These are phyloP conservation scores for Nemopilema nomurai DNA, from an alignment of 30 jellyfish, hydroid and myxozoan species.

Conservation along the genomic window DNA sequence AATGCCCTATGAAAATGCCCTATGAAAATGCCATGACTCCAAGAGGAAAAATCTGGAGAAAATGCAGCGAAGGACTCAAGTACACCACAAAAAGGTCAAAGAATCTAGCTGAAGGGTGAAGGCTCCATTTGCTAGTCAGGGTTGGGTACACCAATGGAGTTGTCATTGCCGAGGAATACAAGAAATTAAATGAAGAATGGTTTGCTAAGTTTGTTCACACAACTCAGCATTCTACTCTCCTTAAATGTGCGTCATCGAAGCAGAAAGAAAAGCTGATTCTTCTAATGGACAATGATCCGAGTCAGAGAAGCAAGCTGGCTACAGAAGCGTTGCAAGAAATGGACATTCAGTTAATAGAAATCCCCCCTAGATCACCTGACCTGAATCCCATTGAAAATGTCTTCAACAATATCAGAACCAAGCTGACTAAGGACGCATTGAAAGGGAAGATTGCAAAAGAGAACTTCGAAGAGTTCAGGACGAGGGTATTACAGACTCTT, in stretches of 20 bases:
- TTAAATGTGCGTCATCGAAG: constrained; percentile 10
- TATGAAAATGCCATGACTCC: constrained; percentile 3
- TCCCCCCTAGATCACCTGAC: constrained; percentile 34
- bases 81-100: constrained; percentile 9
- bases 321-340: constrained; percentile 10
- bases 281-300: constrained; percentile 30
- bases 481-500: constrained; percentile 6
- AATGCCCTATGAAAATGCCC: neutral
- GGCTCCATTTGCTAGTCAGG: neutral
- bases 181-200: constrained; percentile 3
- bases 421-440: constrained; percentile 4
- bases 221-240: constrained; percentile 1
- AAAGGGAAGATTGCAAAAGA: constrained; percentile 2
- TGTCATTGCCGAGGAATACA: neutral
- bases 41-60: constrained; percentile 6
- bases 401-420: constrained; percentile 1
- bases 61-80: constrained; percentile 3
- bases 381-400: constrained; percentile 30
- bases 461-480: neutral
- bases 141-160: neutral
- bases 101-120: constrained; percentile 7
- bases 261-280: constrained; percentile 7
- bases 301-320: constrained; percentile 26
- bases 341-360: constrained; percentile 14
- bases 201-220: constrained; percentile 2